Percentiles rank a stretch among this genome's conserved stretches.
phyloP scores from a whole-genome alignment of 2,113 vertebrate genomes.

The Colistium nudipinnis region DNA sequence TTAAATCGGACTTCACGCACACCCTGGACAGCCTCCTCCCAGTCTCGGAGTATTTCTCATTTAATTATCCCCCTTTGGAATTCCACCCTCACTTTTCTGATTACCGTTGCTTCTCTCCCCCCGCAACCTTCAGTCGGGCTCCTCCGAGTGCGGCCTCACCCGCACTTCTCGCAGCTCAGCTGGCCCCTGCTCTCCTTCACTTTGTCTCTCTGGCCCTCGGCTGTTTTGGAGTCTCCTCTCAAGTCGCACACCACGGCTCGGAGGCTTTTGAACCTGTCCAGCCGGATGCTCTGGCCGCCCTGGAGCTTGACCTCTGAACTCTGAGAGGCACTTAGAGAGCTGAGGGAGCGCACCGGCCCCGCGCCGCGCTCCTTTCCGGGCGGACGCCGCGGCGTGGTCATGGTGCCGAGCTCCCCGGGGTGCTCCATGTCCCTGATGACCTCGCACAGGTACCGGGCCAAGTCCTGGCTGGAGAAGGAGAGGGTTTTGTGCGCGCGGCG shows the following conservation, averaged over 20 bases:
- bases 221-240: conserved; percentile 63
- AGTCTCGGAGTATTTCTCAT: conserved; percentile 61
- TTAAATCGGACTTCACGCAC: conserved; percentile 69
- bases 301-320: conserved; percentile 67
- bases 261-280: conserved; percentile 76
- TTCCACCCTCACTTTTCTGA: conserved; percentile 42
- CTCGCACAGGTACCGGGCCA: conserved; percentile 81
- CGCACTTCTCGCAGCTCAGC: conserved; percentile 74
- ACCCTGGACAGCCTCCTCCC: conserved; percentile 49
- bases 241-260: conserved; percentile 72
- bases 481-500: conserved; percentile 72
- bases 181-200: conserved; percentile 73
- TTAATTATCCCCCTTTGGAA: conserved; percentile 70
- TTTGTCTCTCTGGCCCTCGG: conserved; percentile 67
- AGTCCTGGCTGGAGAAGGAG: conserved; percentile 79
- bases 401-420: conserved; percentile 60
- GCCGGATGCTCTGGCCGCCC: conserved; percentile 57
- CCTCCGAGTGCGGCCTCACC: conserved; percentile 46
- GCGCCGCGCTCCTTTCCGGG: conserved; percentile 78
- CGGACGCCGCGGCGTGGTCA: conserved; percentile 65
- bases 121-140: conserved; percentile 45
- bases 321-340: conserved; percentile 78
- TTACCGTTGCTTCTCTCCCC: conserved; percentile 35
- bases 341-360: conserved; percentile 82
- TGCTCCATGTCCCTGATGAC: conserved; percentile 81